Evolutionary conservation across 2,113 vertebrate species (phyloP).

Genomic region (Forbesichthys papilliferus): DNA sequence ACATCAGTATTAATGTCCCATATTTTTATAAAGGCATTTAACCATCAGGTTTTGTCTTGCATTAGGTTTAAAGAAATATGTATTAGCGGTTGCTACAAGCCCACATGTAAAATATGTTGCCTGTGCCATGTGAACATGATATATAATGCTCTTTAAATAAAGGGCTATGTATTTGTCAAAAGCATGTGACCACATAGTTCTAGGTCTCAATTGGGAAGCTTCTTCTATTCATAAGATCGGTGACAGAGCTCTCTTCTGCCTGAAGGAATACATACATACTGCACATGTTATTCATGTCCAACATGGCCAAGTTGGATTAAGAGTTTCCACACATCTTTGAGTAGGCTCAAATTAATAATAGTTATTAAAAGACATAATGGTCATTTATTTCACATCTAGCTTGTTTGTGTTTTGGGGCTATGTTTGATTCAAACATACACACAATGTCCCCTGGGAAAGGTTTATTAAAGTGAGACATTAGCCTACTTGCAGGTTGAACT

Average conservation of each 20-base stretch:
- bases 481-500: too few species aligned
- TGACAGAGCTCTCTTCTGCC: not conserved
- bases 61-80: slow-evolving; percentile 3
- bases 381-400: not conserved
- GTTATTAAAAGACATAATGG: not conserved
- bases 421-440: too few species aligned
- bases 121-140: slow-evolving; percentile 51
- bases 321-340: not conserved
- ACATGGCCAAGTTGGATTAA: not conserved
- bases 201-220: slow-evolving; percentile 28
- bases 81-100: slow-evolving; percentile 17
- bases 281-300: not conserved
- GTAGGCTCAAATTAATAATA: not conserved
- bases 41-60: slow-evolving; percentile 13
- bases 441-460: too few species aligned
- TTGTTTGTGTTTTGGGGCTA: not conserved
- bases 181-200: slow-evolving; percentile 48
- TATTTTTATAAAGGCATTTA: not conserved
- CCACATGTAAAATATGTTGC: slow-evolving; percentile 4
- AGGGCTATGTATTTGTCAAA: slow-evolving; percentile 42
- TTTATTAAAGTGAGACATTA: too few species aligned
- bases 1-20: not conserved
- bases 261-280: not conserved
- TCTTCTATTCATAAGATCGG: slow-evolving; percentile 4
- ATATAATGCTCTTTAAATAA: slow-evolving; percentile 36